Percentiles rank a stretch among this genome's conserved stretches.
Evolutionary conservation across 2,797 vertebrate genomes (phyloP).

Genomic region (Adelosebastes latens): DNA sequence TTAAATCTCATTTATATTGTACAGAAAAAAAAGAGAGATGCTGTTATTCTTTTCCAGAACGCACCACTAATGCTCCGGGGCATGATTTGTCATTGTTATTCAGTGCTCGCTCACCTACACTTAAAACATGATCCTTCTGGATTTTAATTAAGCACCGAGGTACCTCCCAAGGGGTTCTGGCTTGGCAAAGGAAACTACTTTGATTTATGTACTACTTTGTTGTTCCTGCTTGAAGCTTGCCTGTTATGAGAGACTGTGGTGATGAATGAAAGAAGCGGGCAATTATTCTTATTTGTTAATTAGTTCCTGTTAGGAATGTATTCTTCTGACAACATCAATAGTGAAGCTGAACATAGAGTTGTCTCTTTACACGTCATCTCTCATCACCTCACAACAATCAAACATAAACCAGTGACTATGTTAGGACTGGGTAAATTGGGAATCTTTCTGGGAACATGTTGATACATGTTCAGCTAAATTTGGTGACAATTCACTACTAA

Average conservation of each 20-base stretch:
- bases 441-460: background rate
- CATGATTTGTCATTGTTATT: constrained; percentile 87
- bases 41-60: constrained; percentile 77
- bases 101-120: constrained; percentile 85
- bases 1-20: constrained; percentile 74
- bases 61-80: constrained; percentile 78
- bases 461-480: constrained; percentile 3
- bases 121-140: constrained; percentile 89
- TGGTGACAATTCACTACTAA: constrained; percentile 14
- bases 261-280: constrained; percentile 76
- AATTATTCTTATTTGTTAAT: constrained; percentile 85
- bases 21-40: constrained; percentile 62
- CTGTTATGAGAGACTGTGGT: constrained; percentile 77
- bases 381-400: constrained; percentile 57
- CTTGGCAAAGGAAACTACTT: constrained; percentile 85
- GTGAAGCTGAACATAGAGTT: constrained; percentile 49
- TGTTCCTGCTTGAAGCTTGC: constrained; percentile 82
- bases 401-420: constrained; percentile 51
- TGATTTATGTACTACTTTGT: constrained; percentile 87
- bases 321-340: constrained; percentile 65
- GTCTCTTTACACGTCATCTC: constrained; percentile 47
- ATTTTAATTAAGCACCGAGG: constrained; percentile 89
- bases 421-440: constrained; percentile 1
- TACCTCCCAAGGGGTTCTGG: constrained; percentile 82
- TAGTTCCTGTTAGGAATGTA: constrained; percentile 77